These are phyloP conservation scores for Todiramphus saurophagus DNA, from an alignment of 2,113 vertebrate species.

Conservation along the genomic window DNA sequence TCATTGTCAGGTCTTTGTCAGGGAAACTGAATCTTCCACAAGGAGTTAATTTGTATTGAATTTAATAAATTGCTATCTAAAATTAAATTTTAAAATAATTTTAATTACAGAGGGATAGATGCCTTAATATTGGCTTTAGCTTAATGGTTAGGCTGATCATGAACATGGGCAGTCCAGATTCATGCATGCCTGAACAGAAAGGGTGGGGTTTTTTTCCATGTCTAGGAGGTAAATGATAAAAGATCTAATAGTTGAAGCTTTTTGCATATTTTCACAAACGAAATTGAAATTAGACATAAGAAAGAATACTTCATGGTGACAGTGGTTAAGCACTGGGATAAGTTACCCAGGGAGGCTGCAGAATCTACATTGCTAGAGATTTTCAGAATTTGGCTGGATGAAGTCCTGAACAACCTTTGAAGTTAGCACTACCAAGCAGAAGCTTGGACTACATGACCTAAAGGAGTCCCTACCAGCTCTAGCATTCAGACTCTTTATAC, in stretches of 20 bases:
- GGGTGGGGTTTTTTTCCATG: accelerated
- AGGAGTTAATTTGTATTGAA: not conserved
- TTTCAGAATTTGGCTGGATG: not conserved
- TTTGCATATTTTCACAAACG: not conserved
- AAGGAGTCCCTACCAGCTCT: not conserved
- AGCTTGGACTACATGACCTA: not conserved
- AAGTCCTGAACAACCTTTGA: not conserved
- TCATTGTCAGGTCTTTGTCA: no score
- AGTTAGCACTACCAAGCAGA: not conserved
- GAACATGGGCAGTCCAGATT: not conserved
- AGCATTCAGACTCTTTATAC: not conserved
- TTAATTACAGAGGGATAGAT: not conserved
- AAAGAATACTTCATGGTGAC: not conserved
- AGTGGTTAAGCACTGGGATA: not conserved
- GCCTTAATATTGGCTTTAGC: not conserved
- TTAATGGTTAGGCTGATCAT: not conserved
- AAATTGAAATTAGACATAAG: not conserved
- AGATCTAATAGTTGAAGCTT: not conserved
- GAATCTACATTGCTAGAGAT: not conserved
- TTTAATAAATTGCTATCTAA: not conserved
- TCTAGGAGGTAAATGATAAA: not conserved
- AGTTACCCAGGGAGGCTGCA: not conserved
- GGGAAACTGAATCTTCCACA: no score
- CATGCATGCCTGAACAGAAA: not conserved
- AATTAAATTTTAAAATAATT: not conserved